phyloP scores from a whole-genome alignment of 35 echinoderm and acorn worm species.

The Chiridota heheva region DNA sequence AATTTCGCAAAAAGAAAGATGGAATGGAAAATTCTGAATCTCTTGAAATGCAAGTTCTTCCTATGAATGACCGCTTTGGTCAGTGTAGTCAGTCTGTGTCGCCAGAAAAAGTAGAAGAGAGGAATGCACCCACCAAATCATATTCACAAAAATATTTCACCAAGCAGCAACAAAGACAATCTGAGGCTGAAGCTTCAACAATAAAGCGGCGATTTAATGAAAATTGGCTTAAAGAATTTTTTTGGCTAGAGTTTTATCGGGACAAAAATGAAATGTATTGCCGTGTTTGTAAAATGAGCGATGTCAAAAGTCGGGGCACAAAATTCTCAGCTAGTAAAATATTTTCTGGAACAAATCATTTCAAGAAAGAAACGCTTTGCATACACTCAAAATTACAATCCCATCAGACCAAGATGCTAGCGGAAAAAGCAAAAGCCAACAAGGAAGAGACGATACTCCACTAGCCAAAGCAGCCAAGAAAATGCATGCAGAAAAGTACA shows the following conservation, averaged over 20 bases:
- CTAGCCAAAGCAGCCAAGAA: constrained; percentile 19
- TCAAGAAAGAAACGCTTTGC: constrained; percentile 11
- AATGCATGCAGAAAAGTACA: neutral
- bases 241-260: neutral
- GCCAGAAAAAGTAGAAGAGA: too few species aligned
- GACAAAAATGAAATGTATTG: neutral
- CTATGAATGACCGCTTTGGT: too few species aligned
- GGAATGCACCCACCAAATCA: too few species aligned
- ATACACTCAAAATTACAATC: neutral
- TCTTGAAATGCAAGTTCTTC: too few species aligned
- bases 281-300: neutral
- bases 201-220: too few species aligned
- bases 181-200: too few species aligned
- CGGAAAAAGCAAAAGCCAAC: constrained; percentile 21
- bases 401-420: neutral
- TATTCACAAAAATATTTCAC: too few species aligned
- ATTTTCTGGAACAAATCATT: neutral
- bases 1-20: too few species aligned
- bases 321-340: constrained; percentile 19
- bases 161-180: too few species aligned
- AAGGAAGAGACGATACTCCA: neutral
- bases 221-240: constrained; percentile 22
- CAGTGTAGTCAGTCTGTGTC: too few species aligned
- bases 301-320: neutral
- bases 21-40: too few species aligned